A percentile compares a stretch with the other conserved stretches of the same genome.
Conservation (phyloP, 2,797 vertebrate genomes). For the Numenius phaeopus region DNA sequence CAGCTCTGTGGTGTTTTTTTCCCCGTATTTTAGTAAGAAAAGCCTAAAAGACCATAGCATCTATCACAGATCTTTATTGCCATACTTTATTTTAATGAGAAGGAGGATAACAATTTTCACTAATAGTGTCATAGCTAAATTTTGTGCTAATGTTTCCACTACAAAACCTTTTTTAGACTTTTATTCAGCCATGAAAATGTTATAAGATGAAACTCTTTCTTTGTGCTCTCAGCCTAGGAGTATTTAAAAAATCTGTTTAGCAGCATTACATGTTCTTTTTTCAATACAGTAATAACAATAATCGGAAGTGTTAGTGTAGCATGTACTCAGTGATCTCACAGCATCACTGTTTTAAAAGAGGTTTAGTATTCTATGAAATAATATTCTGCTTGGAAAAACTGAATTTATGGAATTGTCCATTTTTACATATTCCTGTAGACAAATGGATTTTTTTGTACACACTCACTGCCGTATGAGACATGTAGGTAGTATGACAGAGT, state of each 20-base stretch:
- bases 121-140: background rate
- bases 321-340: background rate
- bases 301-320: background rate
- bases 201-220: background rate
- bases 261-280: background rate
- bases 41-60: background rate
- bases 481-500: background rate
- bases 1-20: background rate
- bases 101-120: background rate
- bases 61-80: background rate
- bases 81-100: conserved; percentile 15
- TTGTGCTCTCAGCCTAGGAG: background rate
- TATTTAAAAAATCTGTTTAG: background rate
- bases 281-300: background rate
- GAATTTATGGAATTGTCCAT: background rate
- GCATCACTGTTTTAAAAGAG: background rate
- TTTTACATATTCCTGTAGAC: background rate
- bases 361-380: background rate
- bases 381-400: background rate
- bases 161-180: background rate
- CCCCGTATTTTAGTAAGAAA: background rate
- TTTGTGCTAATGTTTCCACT: background rate
- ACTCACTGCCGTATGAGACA: rapidly evolving
- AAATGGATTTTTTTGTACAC: background rate
- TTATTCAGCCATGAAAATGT: background rate